Evolutionary conservation across 2,113 vertebrate genomes (phyloP), one percentile per base, ranked within the genome.

Genomic region (Alethe diademata): DNA sequence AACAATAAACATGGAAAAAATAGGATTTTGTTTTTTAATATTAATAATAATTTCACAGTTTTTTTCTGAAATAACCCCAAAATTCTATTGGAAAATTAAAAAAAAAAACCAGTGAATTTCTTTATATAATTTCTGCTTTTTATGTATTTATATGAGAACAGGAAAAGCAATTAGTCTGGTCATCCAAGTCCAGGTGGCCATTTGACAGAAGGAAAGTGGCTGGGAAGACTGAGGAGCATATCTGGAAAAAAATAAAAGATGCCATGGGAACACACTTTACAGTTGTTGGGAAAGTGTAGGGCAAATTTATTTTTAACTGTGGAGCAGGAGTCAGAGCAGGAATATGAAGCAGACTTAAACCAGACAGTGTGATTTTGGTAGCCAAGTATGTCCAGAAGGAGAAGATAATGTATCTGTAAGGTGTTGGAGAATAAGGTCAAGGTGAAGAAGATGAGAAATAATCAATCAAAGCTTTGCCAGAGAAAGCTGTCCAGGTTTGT

Each of bases 91-190:
- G 16, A 11, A 11, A 29, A 43, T 12, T n/a, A 47, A 31, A 25
- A 17, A 5, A 26, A 24, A 3, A 28, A 3, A 2, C 4, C 14
- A 64, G 24, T 60, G 1, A 29, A 36, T 58, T 33, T 74, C 2
- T 80, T 80, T n/a, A 51, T 22, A 56, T 71, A 0, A 58, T 15
- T 70, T 86, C 17, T 89, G 36, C 5, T 14, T 74, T 93, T 78
- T 84, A 67, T 50, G n/a, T 24, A 58, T 54, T 84, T 62, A 28
- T 24, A 45, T 42, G 24, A 80, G 42, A 83, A 70, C 5, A 69
- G 24, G 7, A 57, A 85, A 85, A 75, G 26, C 38, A 88, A 20
- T n/a, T 5, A 51, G 8, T 43, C 9, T 76, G 42, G 15, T 74
- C 56, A 62, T 42, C 40, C 35, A 80, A 71, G 51, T 69, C 40